A percentile compares a stretch with the other conserved stretches of the same genome.
phyloP scores from a whole-genome alignment of 2,888 invertebrate species.

The Salticus scenicus region DNA sequence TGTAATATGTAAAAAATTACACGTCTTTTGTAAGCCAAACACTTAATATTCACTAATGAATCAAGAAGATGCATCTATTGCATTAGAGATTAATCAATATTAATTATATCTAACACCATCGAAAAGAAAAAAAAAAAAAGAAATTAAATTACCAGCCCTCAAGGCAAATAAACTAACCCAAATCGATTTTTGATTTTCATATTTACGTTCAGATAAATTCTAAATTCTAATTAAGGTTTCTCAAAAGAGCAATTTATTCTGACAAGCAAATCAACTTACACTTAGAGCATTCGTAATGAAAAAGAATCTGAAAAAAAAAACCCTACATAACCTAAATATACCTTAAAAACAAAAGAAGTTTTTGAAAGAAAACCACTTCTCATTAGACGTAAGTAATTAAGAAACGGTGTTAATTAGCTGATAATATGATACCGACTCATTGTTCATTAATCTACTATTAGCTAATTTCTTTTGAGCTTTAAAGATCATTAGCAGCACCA shows the following conservation, averaged over 20 bases:
- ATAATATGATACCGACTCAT: constrained; percentile 55
- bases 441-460: constrained; percentile 59
- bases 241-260: constrained; percentile 43
- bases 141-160: no score
- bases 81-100: constrained; percentile 36
- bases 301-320: neutral
- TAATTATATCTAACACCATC: constrained; percentile 38
- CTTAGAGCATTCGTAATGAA: neutral
- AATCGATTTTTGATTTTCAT: constrained; percentile 5
- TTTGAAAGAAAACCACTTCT: constrained; percentile 40
- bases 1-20: no score
- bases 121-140: no score
- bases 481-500: constrained; percentile 39
- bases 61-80: no score
- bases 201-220: constrained; percentile 39
- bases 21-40: no score
- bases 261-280: neutral
- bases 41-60: no score
- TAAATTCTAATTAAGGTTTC: constrained; percentile 37
- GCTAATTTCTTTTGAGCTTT: constrained; percentile 39
- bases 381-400: constrained; percentile 59
- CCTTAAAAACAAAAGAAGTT: constrained; percentile 1
- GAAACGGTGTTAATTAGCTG: constrained; percentile 63
- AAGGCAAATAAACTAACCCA: neutral
- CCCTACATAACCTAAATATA: neutral